phyloP scores from a whole-genome alignment of 2,888 invertebrate species.

The Phrixothrix hirtus region DNA sequence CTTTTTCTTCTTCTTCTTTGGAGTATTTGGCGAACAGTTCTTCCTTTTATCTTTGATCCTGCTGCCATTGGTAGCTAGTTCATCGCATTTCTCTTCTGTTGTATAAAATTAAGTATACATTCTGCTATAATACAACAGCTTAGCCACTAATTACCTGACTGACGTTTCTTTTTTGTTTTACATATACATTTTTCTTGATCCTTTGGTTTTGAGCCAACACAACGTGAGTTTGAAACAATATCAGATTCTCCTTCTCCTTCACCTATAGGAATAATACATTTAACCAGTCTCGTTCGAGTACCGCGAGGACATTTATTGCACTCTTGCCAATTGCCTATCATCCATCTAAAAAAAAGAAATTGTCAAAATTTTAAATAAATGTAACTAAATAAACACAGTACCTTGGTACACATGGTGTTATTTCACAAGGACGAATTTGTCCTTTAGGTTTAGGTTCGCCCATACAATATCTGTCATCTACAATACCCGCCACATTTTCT shows the following conservation, averaged over 20 bases:
- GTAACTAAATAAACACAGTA: no score
- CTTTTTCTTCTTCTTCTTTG: no score
- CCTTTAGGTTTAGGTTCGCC: conserved; percentile 26
- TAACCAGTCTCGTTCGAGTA: conserved; percentile 43
- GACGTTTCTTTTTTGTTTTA: neutral
- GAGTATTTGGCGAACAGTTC: no score
- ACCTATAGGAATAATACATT: conserved; percentile 49
- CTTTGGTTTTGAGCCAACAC: conserved; percentile 48
- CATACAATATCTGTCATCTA: conserved; percentile 37
- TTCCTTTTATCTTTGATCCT: no score
- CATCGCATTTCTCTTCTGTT: no score
- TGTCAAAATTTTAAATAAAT: no score
- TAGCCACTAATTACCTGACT: neutral
- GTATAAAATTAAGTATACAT: no score
- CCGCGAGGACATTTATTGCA: conserved; percentile 45
- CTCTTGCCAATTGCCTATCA: conserved; percentile 51
- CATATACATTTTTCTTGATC: conserved; percentile 41
- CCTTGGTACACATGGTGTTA: conserved; percentile 39
- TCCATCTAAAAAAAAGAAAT: conserved; percentile 43
- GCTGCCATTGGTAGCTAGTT: no score
- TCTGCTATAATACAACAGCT: no score
- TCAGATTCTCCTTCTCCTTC: conserved; percentile 49
- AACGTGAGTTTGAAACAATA: conserved; percentile 45
- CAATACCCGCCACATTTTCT: conserved; percentile 38
- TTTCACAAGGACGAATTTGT: conserved; percentile 37